Evolutionary conservation across 2,888 invertebrate species (phyloP).

Genomic region (Listrodromus nycthemerus): DNA sequence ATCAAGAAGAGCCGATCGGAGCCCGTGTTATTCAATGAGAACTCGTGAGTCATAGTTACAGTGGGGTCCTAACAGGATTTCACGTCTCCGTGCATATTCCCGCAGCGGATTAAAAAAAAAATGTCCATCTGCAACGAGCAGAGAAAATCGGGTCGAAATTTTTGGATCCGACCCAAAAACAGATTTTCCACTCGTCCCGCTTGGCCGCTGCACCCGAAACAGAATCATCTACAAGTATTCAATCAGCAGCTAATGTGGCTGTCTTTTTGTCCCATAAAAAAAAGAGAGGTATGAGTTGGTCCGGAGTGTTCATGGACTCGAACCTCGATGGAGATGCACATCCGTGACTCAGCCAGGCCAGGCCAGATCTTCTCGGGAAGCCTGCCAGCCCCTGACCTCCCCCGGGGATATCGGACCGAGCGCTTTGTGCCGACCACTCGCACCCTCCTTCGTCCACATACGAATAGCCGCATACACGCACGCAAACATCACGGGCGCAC

Average conservation of each 20-base stretch:
- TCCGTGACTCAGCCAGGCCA: conserved; percentile 57
- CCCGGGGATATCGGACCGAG: conserved; percentile 57
- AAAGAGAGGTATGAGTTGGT: not conserved
- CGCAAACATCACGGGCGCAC: conserved; percentile 21
- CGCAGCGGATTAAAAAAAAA: too few relatives aligned
- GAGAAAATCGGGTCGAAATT: not conserved
- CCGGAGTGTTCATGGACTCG: conserved; percentile 50
- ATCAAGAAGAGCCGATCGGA: conserved; percentile 31
- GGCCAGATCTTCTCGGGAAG: conserved; percentile 55
- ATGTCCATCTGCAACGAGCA: conserved; percentile 8
- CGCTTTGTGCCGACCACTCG: conserved; percentile 66
- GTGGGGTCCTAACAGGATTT: conserved; percentile 33
- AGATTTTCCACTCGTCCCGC: conserved; percentile 23
- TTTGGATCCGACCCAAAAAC: conserved; percentile 13
- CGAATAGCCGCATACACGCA: conserved; percentile 27
- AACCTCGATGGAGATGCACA: conserved; percentile 51
- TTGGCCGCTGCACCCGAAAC: not conserved
- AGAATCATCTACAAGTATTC: conserved; percentile 67
- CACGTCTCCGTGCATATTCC: too few relatives aligned
- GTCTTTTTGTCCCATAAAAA: not conserved
- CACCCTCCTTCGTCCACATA: conserved; percentile 45
- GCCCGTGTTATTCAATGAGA: conserved; percentile 29
- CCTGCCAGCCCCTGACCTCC: conserved; percentile 59
- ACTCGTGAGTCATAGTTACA: conserved; percentile 41
- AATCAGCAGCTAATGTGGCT: conserved; percentile 48